A percentile compares a stretch with the other conserved stretches of the same genome.
phyloP scores from a whole-genome alignment of 23 tunicate genomes.

The Ciona savignyi region DNA sequence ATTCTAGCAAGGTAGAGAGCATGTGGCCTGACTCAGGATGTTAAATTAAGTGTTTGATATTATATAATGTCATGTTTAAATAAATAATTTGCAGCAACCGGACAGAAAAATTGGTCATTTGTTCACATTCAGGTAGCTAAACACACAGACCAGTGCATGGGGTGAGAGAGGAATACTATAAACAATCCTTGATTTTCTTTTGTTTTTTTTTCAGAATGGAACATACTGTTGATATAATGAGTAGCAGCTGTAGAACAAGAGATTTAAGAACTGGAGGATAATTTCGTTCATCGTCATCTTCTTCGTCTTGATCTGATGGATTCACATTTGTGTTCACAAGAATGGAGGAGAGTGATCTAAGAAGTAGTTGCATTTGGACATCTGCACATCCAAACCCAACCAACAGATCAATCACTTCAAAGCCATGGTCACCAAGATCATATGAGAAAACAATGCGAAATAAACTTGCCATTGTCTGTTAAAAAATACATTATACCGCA shows the following conservation, averaged over 20 bases:
- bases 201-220: no score
- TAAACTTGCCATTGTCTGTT: conserved; percentile 59
- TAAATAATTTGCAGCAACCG: no score
- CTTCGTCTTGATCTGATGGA: conserved; percentile 16
- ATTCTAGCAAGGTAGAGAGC: no score
- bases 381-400: conserved; percentile 75
- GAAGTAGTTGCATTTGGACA: conserved; percentile 71
- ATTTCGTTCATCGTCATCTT: conserved; percentile 8
- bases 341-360: conserved; percentile 69
- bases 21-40: no score
- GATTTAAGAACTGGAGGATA: conserved; percentile 62
- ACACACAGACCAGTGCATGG: no score
- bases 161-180: no score
- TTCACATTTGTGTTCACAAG: conserved; percentile 36
- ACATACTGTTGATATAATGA: conserved; percentile 52
- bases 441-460: conserved; percentile 50
- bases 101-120: no score
- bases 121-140: no score
- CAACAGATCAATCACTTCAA: conserved; percentile 53
- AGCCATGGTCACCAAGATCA: conserved; percentile 65
- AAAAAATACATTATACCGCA: neutral
- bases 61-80: no score
- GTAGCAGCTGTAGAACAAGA: conserved; percentile 51
- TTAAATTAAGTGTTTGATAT: no score
- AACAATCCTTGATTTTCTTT: no score